Percentiles rank a stretch among this genome's conserved stretches.
Evolutionary conservation across 2,113 vertebrate genomes (phyloP).

Genomic region (Ellobius talpinus): DNA sequence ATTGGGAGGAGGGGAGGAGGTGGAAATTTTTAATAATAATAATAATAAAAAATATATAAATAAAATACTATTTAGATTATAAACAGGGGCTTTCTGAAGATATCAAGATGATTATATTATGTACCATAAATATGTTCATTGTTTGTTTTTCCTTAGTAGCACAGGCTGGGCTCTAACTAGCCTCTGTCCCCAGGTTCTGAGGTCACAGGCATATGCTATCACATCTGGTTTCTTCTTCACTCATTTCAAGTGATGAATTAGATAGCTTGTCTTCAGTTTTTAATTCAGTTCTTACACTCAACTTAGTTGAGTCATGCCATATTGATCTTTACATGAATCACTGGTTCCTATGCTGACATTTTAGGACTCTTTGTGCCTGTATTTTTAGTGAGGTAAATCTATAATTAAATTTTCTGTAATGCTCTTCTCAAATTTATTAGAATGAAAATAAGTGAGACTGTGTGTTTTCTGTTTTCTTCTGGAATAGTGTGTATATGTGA

Average conservation of each 20-base stretch:
- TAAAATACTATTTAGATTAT: too few species aligned
- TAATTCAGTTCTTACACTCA: constrained; percentile 16
- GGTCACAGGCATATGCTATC: neutral
- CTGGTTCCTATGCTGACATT: neutral
- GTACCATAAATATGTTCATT: neutral
- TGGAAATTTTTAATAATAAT: too few species aligned
- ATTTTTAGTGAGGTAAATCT: neutral
- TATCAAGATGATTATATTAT: neutral
- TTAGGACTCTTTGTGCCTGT: neutral
- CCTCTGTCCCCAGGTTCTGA: neutral
- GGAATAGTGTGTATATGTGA: neutral
- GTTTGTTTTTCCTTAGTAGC: neutral
- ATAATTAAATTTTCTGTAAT: neutral
- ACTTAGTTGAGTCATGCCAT: neutral
- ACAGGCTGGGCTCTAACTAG: neutral
- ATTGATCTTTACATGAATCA: neutral
- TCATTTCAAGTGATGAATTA: constrained; percentile 1
- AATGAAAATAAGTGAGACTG: constrained; percentile 7
- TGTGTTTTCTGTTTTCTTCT: neutral
- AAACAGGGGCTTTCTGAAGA: neutral
- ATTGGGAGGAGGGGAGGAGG: too few species aligned
- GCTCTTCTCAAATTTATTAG: constrained; percentile 27
- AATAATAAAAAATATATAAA: too few species aligned
- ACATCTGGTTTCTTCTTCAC: neutral
- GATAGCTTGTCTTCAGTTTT: neutral